Evolutionary conservation across 2,113 vertebrate species (phyloP).

Genomic region (Aix galericulata): DNA sequence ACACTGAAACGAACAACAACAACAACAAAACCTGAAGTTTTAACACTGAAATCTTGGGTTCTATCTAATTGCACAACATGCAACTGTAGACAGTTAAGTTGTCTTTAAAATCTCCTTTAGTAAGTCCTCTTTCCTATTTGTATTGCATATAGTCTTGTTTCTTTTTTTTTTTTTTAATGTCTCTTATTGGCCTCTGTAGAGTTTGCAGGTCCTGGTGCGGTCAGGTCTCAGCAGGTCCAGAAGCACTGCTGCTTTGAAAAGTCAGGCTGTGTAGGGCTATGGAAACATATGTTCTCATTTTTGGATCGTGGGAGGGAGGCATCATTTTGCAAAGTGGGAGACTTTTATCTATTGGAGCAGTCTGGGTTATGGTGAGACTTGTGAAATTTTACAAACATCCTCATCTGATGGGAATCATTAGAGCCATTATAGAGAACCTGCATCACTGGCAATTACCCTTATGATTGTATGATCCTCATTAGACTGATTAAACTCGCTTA

Average conservation of each 20-base stretch:
- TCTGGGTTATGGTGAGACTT: background rate
- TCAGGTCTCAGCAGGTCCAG: background rate
- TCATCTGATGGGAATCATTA: background rate
- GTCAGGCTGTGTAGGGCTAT: background rate
- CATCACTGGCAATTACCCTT: background rate
- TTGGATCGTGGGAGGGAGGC: background rate
- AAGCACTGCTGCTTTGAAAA: background rate
- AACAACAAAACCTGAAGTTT: background rate
- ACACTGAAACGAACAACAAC: background rate
- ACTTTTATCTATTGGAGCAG: background rate
- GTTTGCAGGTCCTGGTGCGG: background rate
- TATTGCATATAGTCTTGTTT: background rate
- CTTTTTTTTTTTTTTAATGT: background rate
- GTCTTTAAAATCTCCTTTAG: background rate
- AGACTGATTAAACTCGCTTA: constrained; percentile 29
- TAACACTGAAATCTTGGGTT: background rate
- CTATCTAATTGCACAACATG: background rate
- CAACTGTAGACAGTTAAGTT: background rate
- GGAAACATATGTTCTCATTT: background rate
- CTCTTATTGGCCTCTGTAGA: background rate
- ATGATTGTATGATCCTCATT: background rate
- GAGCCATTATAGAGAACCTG: background rate
- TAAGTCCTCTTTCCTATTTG: background rate
- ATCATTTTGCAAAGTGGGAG: background rate
- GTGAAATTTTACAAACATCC: background rate